phyloP scores from a whole-genome alignment of 2,113 vertebrate species.

The Petrocephalus zakoni region DNA sequence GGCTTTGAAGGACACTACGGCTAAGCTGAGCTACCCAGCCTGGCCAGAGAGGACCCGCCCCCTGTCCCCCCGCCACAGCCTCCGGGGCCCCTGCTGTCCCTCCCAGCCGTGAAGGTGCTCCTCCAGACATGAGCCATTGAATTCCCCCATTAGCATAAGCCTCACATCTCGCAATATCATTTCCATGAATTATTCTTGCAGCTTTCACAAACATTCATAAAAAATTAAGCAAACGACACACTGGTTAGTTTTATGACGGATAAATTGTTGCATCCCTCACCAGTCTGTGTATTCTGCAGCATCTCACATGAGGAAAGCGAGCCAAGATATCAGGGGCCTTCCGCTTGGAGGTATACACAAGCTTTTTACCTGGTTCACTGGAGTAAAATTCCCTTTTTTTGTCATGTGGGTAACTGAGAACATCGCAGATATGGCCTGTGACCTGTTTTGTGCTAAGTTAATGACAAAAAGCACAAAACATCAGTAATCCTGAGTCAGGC shows the following conservation, averaged over 20 bases:
- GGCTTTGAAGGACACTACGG: not conserved
- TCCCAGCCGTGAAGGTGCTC: not conserved
- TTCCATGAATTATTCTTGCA: slow-evolving; percentile 35
- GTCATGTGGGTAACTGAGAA: not conserved
- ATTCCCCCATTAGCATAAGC: slow-evolving; percentile 54
- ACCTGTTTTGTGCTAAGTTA: not conserved
- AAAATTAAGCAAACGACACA: slow-evolving; percentile 64
- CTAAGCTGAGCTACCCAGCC: not conserved
- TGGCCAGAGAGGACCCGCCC: not conserved
- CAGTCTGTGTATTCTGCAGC: not conserved
- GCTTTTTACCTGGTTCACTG: not conserved
- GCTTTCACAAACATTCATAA: slow-evolving; percentile 57
- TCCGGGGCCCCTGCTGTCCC: not conserved
- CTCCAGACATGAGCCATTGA: slow-evolving; percentile 23
- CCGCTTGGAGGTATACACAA: not conserved
- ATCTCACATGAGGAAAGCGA: not conserved
- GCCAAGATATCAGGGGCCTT: not conserved
- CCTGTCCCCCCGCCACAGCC: not conserved
- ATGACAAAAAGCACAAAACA: not conserved
- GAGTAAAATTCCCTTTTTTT: not conserved
- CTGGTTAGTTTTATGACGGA: slow-evolving; percentile 64
- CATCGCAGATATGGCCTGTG: not conserved
- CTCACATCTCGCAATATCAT: slow-evolving; percentile 38
- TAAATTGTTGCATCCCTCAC: slow-evolving; percentile 31
- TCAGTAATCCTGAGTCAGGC: not conserved